Percentiles rank a stretch among this genome's conserved stretches.
Evolutionary conservation across 2,888 invertebrate species (phyloP).

Genomic region (Drosophila kokeensis): DNA sequence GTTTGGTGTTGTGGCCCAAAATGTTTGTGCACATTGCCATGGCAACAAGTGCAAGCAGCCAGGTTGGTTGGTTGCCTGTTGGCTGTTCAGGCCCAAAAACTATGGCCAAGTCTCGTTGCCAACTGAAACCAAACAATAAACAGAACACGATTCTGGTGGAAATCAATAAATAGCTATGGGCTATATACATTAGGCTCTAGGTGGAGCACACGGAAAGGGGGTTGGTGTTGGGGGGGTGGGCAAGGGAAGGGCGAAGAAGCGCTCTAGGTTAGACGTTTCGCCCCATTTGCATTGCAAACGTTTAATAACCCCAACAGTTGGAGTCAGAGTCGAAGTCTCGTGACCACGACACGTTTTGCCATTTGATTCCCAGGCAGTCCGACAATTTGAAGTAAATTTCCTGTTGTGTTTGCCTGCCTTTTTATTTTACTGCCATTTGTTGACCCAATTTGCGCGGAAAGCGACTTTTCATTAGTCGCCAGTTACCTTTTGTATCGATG

Average conservation of each 20-base stretch:
- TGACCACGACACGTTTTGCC: slow-evolving; percentile 73
- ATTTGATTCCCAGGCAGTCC: slow-evolving; percentile 68
- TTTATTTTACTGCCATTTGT: slow-evolving; percentile 43
- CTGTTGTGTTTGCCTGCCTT: slow-evolving; percentile 48
- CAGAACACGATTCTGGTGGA: slow-evolving; percentile 58
- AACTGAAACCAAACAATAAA: slow-evolving; percentile 65
- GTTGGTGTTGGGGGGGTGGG: neutral
- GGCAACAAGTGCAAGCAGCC: slow-evolving; percentile 71
- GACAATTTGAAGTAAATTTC: slow-evolving; percentile 74
- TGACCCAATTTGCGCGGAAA: slow-evolving; percentile 74
- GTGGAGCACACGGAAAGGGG: slow-evolving; percentile 13
- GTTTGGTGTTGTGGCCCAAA: slow-evolving; percentile 53
- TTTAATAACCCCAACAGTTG: slow-evolving; percentile 28
- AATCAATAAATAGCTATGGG: slow-evolving; percentile 62
- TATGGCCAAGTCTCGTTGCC: slow-evolving; percentile 63
- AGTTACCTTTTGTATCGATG: slow-evolving; percentile 48
- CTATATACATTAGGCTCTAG: neutral
- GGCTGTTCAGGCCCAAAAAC: slow-evolving; percentile 32
- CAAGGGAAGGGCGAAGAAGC: slow-evolving; percentile 8
- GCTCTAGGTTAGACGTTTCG: slow-evolving; percentile 32
- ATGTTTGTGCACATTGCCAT: slow-evolving; percentile 71
- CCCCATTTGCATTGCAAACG: slow-evolving; percentile 28
- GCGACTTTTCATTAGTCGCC: slow-evolving; percentile 74
- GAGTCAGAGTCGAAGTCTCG: slow-evolving; percentile 23
- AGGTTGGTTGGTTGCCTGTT: neutral